Evolutionary conservation across 1,140 invertebrate genomes (phyloP), one percentile per base, ranked within the genome.

Genomic region (Cephus cinctus): DNA sequence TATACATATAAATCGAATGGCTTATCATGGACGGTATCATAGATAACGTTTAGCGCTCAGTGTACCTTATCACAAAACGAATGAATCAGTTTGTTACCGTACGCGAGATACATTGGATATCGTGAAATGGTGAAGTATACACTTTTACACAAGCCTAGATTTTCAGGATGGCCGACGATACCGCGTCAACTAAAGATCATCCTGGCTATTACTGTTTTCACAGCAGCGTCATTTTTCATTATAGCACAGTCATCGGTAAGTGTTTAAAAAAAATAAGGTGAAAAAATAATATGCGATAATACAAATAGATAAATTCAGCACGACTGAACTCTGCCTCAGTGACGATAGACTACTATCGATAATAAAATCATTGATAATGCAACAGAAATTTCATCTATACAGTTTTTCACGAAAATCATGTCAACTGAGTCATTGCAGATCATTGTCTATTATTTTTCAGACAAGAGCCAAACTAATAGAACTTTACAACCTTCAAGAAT

Each of bases 401-500:
- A 3, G 2, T 11, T 30, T 11, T 12, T 30, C 27, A 30, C 2
- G 12, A 30, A 30, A 30, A 9, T 30, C 14, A 3, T 30, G 9
- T 30, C 14, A 4, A 30, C 14, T 30, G 12, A 11, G n/a, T n/a
- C n/a, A n/a, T n/a, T n/a, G n/a, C n/a, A n/a, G n/a, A n/a, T n/a
- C n/a, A n/a, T n/a, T n/a, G n/a, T n/a, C n/a, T n/a, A n/a, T n/a
- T n/a, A n/a, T n/a, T n/a, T 27, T 42, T 9, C 41, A 57, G 56
- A 38, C 22, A 49, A 30, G 23, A n/a, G 5, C 20, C 4, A 43
- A 45, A 45, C 1, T 55, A 1, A 15, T 8, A 6, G 27, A 52
- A 21, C 38, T 55, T 8, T 44, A 55, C 15, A 30, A 38, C 5
- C 23, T 38, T 1, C 52, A 58, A 39, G 19, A 14, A 4, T 1